A percentile compares a stretch with the other conserved stretches of the same genome.
Evolutionary conservation across 2,888 invertebrate species (phyloP).

Genomic region (Acheta domesticus): DNA sequence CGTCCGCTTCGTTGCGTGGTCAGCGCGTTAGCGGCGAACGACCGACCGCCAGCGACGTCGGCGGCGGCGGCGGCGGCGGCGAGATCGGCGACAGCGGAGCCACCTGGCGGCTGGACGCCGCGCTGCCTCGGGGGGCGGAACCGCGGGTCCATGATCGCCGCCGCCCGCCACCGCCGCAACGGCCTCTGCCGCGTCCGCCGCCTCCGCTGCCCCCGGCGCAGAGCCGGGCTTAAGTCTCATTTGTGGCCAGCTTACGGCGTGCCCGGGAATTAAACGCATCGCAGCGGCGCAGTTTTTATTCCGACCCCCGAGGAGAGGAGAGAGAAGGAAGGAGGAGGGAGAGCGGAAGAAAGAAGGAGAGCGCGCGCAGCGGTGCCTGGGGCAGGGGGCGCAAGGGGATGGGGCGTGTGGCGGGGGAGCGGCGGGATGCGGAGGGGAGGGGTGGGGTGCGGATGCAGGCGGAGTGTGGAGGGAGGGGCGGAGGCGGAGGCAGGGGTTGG

Average conservation of each 20-base stretch:
- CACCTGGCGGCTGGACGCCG: background rate
- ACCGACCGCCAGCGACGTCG: background rate
- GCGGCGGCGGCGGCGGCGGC: background rate
- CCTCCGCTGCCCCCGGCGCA: background rate
- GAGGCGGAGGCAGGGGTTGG: too few relatives aligned
- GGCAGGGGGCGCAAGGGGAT: too few relatives aligned
- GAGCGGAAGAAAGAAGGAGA: too few relatives aligned
- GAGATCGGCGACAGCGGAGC: background rate
- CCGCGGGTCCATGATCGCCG: background rate
- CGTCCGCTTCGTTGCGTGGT: background rate
- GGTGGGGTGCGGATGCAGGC: too few relatives aligned
- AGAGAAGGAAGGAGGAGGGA: background rate
- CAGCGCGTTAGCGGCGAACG: background rate
- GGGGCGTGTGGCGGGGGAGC: too few relatives aligned
- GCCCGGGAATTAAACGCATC: background rate
- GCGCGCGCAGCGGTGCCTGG: too few relatives aligned
- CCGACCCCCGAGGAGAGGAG: background rate
- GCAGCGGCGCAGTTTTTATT: background rate
- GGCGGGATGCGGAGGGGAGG: too few relatives aligned
- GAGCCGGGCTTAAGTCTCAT: conserved; percentile 9
- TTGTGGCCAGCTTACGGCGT: conserved; percentile 8
- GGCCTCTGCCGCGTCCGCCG: background rate
- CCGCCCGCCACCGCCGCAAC: background rate
- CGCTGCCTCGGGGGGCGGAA: background rate
- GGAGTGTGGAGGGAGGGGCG: too few relatives aligned